A percentile compares a stretch with the other conserved stretches of the same genome.
These are phyloP conservation scores for Physeter macrocephalus DNA, from an alignment of 2,113 vertebrate species.

Conservation along the genomic window DNA sequence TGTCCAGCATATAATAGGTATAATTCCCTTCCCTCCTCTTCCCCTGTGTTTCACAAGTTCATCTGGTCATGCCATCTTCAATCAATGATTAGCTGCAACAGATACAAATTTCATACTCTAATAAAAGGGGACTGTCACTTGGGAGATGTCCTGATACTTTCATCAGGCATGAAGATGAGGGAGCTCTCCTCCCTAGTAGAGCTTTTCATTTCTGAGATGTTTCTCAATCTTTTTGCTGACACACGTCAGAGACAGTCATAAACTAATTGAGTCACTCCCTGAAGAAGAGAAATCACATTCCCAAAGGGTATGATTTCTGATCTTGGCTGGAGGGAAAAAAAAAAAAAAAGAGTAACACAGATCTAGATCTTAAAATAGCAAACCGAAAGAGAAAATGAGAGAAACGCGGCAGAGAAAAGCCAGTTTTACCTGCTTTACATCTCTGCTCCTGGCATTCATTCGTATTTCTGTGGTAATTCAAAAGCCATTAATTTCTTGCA, in stretches of 20 bases:
- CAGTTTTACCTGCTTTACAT: conserved; percentile 69
- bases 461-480: conserved; percentile 80
- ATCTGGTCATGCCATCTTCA: background rate
- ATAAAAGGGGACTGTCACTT: background rate
- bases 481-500: conserved; percentile 84
- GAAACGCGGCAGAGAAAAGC: conserved; percentile 56
- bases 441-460: conserved; percentile 79
- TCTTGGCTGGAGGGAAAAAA: conserved; percentile 54
- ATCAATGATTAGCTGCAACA: background rate
- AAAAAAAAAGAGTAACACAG: conserved; percentile 24
- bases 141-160: background rate
- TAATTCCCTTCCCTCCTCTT: background rate
- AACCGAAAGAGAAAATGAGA: conserved; percentile 57
- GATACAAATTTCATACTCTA: background rate
- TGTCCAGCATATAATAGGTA: background rate
- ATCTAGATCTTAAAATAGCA: conserved; percentile 64
- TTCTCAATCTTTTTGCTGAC: conserved; percentile 34
- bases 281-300: conserved; percentile 42
- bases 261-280: conserved; percentile 45
- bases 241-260: conserved; percentile 21
- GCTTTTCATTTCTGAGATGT: conserved; percentile 8
- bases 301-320: conserved; percentile 3
- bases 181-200: background rate
- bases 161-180: background rate
- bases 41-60: background rate